Evolutionary conservation across 2,113 vertebrate genomes (phyloP).

Genomic region (Xenus cinereus): DNA sequence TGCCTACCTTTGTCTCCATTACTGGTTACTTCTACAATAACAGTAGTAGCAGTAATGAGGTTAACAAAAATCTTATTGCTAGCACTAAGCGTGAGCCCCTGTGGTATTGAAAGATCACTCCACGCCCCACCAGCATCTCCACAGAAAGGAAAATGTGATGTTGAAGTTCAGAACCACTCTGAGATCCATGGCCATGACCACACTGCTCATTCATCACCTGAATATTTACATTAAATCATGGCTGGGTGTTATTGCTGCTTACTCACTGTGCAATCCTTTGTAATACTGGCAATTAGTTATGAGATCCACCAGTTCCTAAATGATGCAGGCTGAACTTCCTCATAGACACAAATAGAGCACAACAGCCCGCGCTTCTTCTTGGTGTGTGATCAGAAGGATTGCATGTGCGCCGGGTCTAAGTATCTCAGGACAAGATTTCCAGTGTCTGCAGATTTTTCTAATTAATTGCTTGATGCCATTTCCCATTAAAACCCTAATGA

Average conservation of each 20-base stretch:
- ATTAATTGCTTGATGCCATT: constrained; percentile 18
- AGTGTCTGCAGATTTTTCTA: neutral
- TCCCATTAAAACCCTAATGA: constrained; percentile 31
- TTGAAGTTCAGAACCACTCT: neutral
- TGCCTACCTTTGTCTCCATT: constrained; percentile 10
- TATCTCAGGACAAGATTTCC: constrained; percentile 2
- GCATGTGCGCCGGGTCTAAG: neutral
- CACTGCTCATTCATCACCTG: neutral
- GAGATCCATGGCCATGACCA: neutral
- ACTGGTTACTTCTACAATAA: neutral
- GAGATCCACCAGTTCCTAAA: neutral
- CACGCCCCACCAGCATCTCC: no score
- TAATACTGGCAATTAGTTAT: constrained; percentile 9
- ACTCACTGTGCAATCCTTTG: neutral
- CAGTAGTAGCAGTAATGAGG: neutral
- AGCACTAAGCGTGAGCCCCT: neutral
- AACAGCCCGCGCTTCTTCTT: neutral
- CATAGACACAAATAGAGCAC: neutral
- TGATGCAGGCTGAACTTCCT: constrained; percentile 20
- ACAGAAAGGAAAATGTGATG: neutral
- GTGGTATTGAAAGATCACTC: neutral
- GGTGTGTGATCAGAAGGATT: neutral
- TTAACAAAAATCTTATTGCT: neutral
- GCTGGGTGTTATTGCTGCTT: neutral
- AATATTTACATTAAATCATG: neutral